A percentile compares a stretch with the other conserved stretches of the same genome.
These are phyloP conservation scores for Torymus aiolomorphi DNA, from an alignment of 2,888 invertebrate species.

Conservation along the genomic window DNA sequence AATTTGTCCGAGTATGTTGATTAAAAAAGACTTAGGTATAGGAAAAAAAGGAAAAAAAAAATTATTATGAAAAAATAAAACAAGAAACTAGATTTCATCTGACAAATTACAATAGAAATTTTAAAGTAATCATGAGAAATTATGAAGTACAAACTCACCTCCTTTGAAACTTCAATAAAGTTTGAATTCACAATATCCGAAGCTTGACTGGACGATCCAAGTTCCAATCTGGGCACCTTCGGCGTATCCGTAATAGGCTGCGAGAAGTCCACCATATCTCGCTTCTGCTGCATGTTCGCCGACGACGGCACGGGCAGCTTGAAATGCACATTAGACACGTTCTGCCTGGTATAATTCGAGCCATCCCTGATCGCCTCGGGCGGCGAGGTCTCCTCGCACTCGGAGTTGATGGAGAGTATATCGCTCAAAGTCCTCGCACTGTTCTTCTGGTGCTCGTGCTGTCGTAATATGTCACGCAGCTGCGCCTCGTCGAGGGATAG, in stretches of 20 bases:
- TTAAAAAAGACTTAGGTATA: too few species aligned
- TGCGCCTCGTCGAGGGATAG: conserved; percentile 79
- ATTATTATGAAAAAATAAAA: too few species aligned
- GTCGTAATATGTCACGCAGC: conserved; percentile 73
- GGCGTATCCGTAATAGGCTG: conserved; percentile 54
- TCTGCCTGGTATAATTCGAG: conserved; percentile 64
- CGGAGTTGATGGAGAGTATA: conserved; percentile 83
- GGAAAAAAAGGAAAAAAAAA: too few species aligned
- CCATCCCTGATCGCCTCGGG: conserved; percentile 67
- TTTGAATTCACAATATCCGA: conserved; percentile 36
- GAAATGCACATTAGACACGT: conserved; percentile 63
- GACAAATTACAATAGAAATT: too few species aligned
- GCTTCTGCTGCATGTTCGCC: conserved; percentile 9
- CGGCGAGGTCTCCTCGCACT: conserved; percentile 79
- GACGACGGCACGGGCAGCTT: conserved; percentile 56
- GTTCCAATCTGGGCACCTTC: conserved; percentile 68
- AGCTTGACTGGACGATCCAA: conserved; percentile 59
- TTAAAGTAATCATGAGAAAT: too few species aligned
- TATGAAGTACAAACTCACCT: conserved; percentile 1
- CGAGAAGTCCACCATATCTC: conserved; percentile 48
- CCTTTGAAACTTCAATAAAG: conserved; percentile 48
- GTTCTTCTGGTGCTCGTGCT: conserved; percentile 77
- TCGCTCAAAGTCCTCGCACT: conserved; percentile 85
- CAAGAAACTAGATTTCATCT: too few species aligned
- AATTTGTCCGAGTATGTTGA: too few species aligned